Conservation (phyloP, 2,797 vertebrate species). For the Melanotaenia parkinsoni region DNA sequence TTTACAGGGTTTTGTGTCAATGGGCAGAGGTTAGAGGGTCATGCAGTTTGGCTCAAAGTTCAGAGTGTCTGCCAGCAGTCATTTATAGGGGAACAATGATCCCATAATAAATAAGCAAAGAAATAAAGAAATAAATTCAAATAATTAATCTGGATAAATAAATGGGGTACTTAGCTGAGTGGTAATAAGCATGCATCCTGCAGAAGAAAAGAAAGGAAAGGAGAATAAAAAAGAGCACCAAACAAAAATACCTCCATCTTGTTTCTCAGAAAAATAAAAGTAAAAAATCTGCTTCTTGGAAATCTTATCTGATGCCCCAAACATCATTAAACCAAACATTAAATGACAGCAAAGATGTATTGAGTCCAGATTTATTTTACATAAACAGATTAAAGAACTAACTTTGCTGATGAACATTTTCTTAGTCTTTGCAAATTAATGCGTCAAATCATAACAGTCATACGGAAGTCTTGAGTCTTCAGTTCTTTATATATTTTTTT, state of each 20-base stretch:
- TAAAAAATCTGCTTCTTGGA: background rate
- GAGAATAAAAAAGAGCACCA: background rate
- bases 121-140: background rate
- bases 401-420: background rate
- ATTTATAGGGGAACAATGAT: background rate
- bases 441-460: too few relatives aligned
- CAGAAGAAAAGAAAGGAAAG: too few relatives aligned
- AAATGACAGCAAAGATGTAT: background rate
- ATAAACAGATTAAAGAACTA: background rate
- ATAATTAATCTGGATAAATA: too few relatives aligned
- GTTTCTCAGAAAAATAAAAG: background rate
- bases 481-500: too few relatives aligned
- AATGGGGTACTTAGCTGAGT: too few relatives aligned
- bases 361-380: background rate
- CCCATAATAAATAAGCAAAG: background rate
- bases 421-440: too few relatives aligned
- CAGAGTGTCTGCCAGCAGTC: slow-evolving; percentile 51
- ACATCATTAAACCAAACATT: too few relatives aligned
- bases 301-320: background rate
- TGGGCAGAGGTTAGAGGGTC: slow-evolving; percentile 49
- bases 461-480: too few relatives aligned
- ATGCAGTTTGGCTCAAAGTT: slow-evolving; percentile 70
- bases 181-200: too few relatives aligned
- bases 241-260: background rate
- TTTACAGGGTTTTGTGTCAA: slow-evolving; percentile 43